Evolutionary conservation across 1,140 invertebrate species (phyloP).

Genomic region (Drosophila parabipectinata): DNA sequence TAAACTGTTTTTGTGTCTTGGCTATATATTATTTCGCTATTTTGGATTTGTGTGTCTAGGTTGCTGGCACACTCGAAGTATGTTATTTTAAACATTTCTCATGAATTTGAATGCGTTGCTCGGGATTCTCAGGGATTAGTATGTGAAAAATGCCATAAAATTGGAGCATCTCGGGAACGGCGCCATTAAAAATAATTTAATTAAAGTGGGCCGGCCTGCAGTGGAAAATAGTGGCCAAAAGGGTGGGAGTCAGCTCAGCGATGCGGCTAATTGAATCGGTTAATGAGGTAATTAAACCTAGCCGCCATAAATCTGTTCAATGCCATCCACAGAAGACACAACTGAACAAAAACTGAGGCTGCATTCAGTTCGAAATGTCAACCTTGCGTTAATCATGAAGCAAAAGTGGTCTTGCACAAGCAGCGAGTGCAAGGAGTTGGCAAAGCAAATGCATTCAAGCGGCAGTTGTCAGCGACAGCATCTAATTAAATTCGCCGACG

Average conservation of each 20-base stretch:
- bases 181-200: constrained; percentile 55
- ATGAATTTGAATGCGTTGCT: constrained; percentile 18
- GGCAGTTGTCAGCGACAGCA: constrained; percentile 68
- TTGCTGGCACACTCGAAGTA: constrained; percentile 38
- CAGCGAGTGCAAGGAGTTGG: constrained; percentile 16
- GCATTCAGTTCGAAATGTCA: constrained; percentile 52
- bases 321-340: constrained; percentile 48
- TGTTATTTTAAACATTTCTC: constrained; percentile 5
- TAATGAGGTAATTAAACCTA: constrained; percentile 52
- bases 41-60: constrained; percentile 52
- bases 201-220: constrained; percentile 23
- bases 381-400: constrained; percentile 44
- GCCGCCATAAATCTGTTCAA: constrained; percentile 45
- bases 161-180: constrained; percentile 28
- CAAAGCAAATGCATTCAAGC: constrained; percentile 61
- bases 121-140: constrained; percentile 16
- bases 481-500: constrained; percentile 67
- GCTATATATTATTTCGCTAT: constrained; percentile 35
- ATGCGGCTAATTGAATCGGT: constrained; percentile 63
- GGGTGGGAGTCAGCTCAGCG: constrained; percentile 45
- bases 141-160: constrained; percentile 53
- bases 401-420: constrained; percentile 28
- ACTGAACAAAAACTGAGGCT: constrained; percentile 5
- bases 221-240: not conserved
- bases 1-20: constrained; percentile 25